Conservation (phyloP, 2,113 vertebrate genomes). For the Myotis lucifugus region DNA sequence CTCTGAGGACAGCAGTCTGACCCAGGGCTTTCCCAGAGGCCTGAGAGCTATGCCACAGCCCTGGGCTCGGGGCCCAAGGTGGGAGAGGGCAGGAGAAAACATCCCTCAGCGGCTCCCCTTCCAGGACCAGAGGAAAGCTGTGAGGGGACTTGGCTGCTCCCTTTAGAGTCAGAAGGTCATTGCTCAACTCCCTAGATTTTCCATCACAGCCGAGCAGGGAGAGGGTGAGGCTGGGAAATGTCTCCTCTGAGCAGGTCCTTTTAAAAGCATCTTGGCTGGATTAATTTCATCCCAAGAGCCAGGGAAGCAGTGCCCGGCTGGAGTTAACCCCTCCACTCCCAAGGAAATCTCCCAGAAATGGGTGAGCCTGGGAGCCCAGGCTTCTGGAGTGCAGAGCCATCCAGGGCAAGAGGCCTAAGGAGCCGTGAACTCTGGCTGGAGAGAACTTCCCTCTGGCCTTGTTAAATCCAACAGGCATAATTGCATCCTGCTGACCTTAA, state of each 20-base stretch:
- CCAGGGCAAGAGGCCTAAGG: conserved; percentile 69
- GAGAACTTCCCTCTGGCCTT: conserved; percentile 66
- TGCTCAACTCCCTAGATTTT: conserved; percentile 78
- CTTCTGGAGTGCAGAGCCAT: conserved; percentile 63
- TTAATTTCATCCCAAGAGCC: conserved; percentile 56
- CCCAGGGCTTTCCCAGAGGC: background rate
- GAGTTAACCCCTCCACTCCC: conserved; percentile 71
- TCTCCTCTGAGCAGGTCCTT: conserved; percentile 64
- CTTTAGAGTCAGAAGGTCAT: conserved; percentile 58
- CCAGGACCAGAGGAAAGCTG: background rate
- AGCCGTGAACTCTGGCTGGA: conserved; percentile 73
- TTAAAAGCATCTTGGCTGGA: conserved; percentile 71
- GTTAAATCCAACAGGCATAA: conserved; percentile 77
- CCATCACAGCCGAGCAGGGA: conserved; percentile 63
- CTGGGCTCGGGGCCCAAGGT: background rate
- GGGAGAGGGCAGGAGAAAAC: conserved; percentile 2
- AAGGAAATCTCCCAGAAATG: background rate
- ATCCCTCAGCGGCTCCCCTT: background rate
- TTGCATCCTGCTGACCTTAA: conserved; percentile 80
- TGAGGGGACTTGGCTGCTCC: conserved; percentile 62
- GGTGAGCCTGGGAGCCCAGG: background rate
- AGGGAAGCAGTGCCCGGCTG: conserved; percentile 17
- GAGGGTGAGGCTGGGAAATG: conserved; percentile 49
- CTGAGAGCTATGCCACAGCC: background rate
- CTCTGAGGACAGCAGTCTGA: background rate